Percentiles rank a stretch among this genome's conserved stretches.
These are phyloP conservation scores for Sylvietta virens DNA, from an alignment of 2,113 vertebrate species.

Conservation along the genomic window DNA sequence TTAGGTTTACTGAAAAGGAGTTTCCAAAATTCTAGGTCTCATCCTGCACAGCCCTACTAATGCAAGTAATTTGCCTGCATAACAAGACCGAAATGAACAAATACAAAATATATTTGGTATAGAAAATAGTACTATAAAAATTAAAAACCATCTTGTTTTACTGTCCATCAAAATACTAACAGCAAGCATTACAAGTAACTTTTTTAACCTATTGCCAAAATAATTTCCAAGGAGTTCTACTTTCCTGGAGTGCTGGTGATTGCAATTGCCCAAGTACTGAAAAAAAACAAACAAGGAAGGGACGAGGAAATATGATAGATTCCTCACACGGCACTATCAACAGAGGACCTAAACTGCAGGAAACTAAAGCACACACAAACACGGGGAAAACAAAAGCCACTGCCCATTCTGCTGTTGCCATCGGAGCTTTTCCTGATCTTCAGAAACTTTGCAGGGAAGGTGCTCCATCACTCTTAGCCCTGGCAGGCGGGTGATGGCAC, in stretches of 20 bases:
- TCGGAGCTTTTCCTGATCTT: background rate
- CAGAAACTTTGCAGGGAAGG: background rate
- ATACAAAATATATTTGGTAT: conserved; percentile 65
- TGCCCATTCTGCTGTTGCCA: background rate
- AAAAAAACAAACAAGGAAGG: background rate
- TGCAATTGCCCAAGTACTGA: conserved; percentile 23
- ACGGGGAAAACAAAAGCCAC: background rate
- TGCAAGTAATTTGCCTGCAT: background rate
- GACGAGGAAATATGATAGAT: background rate
- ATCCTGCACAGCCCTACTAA: background rate
- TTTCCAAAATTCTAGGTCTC: conserved; percentile 1
- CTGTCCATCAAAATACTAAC: conserved; percentile 62
- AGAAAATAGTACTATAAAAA: conserved; percentile 75
- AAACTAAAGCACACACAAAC: background rate
- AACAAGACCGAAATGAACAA: conserved; percentile 21
- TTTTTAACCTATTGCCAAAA: conserved; percentile 55
- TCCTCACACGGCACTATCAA: conserved; percentile 15
- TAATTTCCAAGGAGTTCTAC: background rate
- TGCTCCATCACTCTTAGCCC: background rate
- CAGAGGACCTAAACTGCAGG: background rate
- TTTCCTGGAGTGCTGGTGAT: conserved; percentile 72
- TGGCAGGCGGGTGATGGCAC: conserved; percentile 10
- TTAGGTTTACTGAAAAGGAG: conserved; percentile 6
- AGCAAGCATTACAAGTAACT: conserved; percentile 60
- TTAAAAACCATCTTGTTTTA: conserved; percentile 69